A percentile compares a stretch with the other conserved stretches of the same genome.
These are phyloP conservation scores for Macaria notata DNA, from an alignment of 2,888 invertebrate genomes.

Conservation along the genomic window DNA sequence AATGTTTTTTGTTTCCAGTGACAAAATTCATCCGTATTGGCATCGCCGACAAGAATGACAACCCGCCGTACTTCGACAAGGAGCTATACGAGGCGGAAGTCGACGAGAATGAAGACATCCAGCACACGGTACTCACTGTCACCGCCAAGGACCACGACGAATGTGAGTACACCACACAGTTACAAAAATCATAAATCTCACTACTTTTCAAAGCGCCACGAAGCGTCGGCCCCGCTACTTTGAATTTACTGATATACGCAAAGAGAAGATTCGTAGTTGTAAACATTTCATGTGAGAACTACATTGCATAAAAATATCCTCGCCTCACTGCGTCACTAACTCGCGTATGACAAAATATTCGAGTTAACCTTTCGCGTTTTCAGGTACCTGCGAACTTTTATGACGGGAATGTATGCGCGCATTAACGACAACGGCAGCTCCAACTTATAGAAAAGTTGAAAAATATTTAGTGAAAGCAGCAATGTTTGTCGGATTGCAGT, in stretches of 20 bases:
- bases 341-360: constrained; percentile 7
- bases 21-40: constrained; percentile 99
- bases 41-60: constrained; percentile 99
- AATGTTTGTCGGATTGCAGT: constrained; percentile 30
- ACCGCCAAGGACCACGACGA: constrained; percentile 99
- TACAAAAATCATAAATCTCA: constrained; percentile 1
- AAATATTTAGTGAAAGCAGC: constrained; percentile 21
- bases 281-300: constrained; percentile 17
- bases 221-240: background rate
- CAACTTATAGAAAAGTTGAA: constrained; percentile 15
- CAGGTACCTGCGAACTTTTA: background rate
- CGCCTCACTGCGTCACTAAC: constrained; percentile 16
- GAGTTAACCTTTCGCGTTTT: constrained; percentile 6
- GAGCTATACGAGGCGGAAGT: constrained; percentile 98
- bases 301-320: constrained; percentile 18
- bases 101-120: constrained; percentile 98
- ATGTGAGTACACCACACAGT: constrained; percentile 87
- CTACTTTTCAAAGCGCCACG: constrained; percentile 9
- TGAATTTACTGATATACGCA: constrained; percentile 7
- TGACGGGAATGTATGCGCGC: constrained; percentile 1
- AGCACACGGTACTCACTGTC: constrained; percentile 98
- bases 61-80: constrained; percentile 99
- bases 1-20: constrained; percentile 84
- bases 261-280: constrained; percentile 15
- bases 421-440: background rate